Percentiles rank a stretch among this genome's conserved stretches.
Evolutionary conservation across 2,113 vertebrate genomes (phyloP).

Genomic region (Vireo altiloquus): DNA sequence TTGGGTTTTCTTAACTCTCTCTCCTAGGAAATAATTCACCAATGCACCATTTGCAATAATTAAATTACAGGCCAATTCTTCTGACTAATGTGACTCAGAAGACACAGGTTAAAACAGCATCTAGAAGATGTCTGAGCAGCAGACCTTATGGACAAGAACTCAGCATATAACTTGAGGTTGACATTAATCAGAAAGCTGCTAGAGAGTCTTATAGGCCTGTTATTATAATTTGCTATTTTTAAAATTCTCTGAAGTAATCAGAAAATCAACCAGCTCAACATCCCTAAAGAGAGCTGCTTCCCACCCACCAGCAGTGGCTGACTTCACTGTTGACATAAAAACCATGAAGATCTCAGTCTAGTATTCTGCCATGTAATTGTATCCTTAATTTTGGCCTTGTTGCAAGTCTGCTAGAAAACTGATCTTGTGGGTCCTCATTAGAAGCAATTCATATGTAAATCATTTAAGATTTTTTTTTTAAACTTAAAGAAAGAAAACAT

Average conservation of each 20-base stretch:
- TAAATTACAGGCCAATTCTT: slow-evolving; percentile 42
- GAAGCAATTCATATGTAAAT: slow-evolving; percentile 70
- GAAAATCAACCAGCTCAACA: slow-evolving; percentile 62
- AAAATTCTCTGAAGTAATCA: slow-evolving; percentile 64
- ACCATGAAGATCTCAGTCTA: slow-evolving; percentile 35
- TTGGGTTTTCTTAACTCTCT: slow-evolving; percentile 31
- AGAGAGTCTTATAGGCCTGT: slow-evolving; percentile 29
- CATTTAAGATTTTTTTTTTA: neutral
- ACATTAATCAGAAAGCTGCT: slow-evolving; percentile 47
- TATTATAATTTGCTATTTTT: slow-evolving; percentile 67
- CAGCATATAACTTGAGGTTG: neutral
- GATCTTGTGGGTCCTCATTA: slow-evolving; percentile 53
- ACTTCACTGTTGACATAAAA: slow-evolving; percentile 61
- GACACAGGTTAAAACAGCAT: slow-evolving; percentile 35
- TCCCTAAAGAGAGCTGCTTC: slow-evolving; percentile 40
- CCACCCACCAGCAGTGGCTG: slow-evolving; percentile 57
- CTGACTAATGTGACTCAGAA: slow-evolving; percentile 44
- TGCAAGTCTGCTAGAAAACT: slow-evolving; percentile 55
- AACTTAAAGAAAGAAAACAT: neutral
- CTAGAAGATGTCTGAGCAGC: slow-evolving; percentile 3
- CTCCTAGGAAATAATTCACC: slow-evolving; percentile 29
- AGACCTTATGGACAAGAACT: slow-evolving; percentile 1
- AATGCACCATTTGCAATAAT: slow-evolving; percentile 55
- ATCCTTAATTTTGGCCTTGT: slow-evolving; percentile 60
- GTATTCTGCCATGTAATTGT: slow-evolving; percentile 57